Evolutionary conservation across 2,797 vertebrate genomes (phyloP).

Genomic region (Arnoldichthys spilopterus): DNA sequence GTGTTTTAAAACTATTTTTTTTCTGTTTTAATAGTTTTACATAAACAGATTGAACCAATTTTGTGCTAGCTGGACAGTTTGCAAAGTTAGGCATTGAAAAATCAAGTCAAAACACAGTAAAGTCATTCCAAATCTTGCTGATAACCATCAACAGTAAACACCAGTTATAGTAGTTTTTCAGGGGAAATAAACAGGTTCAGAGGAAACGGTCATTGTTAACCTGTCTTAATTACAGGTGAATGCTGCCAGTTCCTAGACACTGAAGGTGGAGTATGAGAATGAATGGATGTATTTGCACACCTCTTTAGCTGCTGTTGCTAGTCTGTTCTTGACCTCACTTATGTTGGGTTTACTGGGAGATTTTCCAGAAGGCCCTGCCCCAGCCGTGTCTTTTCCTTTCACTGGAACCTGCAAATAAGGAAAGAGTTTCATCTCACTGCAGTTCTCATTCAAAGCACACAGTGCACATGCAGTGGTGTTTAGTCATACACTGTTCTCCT

Average conservation of each 20-base stretch:
- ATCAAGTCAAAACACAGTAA: background rate
- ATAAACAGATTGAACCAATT: background rate
- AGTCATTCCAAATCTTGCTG: background rate
- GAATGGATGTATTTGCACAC: conserved; percentile 58
- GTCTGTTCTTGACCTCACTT: conserved; percentile 76
- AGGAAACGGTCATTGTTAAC: conserved; percentile 12
- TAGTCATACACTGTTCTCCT: background rate
- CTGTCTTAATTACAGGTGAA: conserved; percentile 38
- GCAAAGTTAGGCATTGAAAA: background rate
- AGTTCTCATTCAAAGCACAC: conserved; percentile 8
- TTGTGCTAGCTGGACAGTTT: background rate
- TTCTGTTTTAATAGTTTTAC: background rate
- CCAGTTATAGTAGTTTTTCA: background rate
- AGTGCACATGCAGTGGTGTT: background rate
- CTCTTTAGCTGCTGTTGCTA: conserved; percentile 75
- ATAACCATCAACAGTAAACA: background rate
- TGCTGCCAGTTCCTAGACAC: conserved; percentile 12
- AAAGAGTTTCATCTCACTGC: conserved; percentile 10
- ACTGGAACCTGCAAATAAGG: conserved; percentile 66
- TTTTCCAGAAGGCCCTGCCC: conserved; percentile 71
- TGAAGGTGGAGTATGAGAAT: background rate
- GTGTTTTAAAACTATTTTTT: background rate
- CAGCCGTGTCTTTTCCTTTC: conserved; percentile 73
- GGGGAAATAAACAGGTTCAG: conserved; percentile 23
- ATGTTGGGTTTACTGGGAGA: conserved; percentile 63